A percentile compares a stretch with the other conserved stretches of the same genome.
These are phyloP conservation scores for Zele albiditarsus DNA, from an alignment of 2,888 invertebrate genomes.

Conservation along the genomic window DNA sequence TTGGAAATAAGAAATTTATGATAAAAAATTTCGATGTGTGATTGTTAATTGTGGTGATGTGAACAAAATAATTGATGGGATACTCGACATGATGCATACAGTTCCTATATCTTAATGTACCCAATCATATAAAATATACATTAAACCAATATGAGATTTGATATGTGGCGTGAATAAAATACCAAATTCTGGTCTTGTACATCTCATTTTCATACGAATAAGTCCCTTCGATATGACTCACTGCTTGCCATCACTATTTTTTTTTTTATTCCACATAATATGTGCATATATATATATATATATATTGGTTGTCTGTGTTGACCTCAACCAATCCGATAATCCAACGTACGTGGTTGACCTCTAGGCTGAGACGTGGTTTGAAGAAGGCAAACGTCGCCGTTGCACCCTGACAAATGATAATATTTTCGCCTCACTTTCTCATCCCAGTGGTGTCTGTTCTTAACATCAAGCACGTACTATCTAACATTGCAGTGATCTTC, in stretches of 20 bases:
- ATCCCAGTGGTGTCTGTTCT: not conserved
- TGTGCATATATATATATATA: not conserved
- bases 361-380: conserved; percentile 37
- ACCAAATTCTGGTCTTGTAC: not conserved
- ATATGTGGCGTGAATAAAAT: conserved; percentile 1
- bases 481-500: conserved; percentile 27
- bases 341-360: conserved; percentile 42
- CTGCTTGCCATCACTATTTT: not conserved
- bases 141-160: not conserved
- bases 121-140: not conserved
- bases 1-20: too few relatives aligned
- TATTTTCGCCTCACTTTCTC: conserved; percentile 28
- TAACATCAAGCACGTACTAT: conserved; percentile 31
- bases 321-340: conserved; percentile 43
- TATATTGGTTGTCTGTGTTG: conserved; percentile 24
- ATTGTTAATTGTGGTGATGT: too few relatives aligned
- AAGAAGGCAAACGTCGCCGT: conserved; percentile 30
- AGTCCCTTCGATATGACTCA: not conserved
- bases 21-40: too few relatives aligned
- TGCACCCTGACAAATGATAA: conserved; percentile 37
- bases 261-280: not conserved
- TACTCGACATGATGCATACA: too few relatives aligned
- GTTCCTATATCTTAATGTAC: not conserved
- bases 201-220: conserved; percentile 18
- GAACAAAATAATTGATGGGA: too few relatives aligned